Evolutionary conservation across 2,888 invertebrate species (phyloP).

Genomic region (Apotomis betuletana): DNA sequence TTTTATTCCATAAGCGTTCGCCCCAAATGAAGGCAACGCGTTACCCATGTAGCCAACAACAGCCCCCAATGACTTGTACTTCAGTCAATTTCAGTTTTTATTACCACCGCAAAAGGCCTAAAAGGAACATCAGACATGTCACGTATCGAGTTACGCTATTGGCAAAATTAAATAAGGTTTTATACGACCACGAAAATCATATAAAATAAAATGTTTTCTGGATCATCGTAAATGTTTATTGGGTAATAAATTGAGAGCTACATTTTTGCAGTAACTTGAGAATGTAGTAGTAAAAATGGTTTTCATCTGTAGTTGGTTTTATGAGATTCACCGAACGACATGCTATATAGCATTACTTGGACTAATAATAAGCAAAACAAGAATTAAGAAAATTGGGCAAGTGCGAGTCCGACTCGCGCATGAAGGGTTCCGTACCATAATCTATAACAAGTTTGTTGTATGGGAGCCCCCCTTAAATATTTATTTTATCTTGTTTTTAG

Average conservation of each 20-base stretch:
- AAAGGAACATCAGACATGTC: neutral
- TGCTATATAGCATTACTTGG: too few species aligned
- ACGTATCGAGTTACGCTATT: constrained; percentile 14
- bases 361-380: too few species aligned
- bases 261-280: constrained; percentile 11
- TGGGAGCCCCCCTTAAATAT: too few species aligned
- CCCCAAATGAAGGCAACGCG: constrained; percentile 50
- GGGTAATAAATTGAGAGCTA: constrained; percentile 17
- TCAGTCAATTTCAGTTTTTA: constrained; percentile 15
- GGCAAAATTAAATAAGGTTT: constrained; percentile 44
- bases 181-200: constrained; percentile 48
- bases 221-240: constrained; percentile 51
- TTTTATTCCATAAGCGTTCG: constrained; percentile 54
- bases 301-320: neutral
- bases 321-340: too few species aligned
- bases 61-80: neutral
- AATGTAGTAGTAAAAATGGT: neutral
- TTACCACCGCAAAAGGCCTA: constrained; percentile 1
- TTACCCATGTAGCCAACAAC: constrained; percentile 42
- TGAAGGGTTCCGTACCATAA: too few species aligned
- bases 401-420: too few species aligned
- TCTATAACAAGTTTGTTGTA: too few species aligned
- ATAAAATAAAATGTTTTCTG: constrained; percentile 52
- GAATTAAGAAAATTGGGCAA: too few species aligned
- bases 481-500: too few species aligned